Base-by-base conservation (phyloP, 2,888 invertebrate species). In the Xylophagus ater region DNA sequence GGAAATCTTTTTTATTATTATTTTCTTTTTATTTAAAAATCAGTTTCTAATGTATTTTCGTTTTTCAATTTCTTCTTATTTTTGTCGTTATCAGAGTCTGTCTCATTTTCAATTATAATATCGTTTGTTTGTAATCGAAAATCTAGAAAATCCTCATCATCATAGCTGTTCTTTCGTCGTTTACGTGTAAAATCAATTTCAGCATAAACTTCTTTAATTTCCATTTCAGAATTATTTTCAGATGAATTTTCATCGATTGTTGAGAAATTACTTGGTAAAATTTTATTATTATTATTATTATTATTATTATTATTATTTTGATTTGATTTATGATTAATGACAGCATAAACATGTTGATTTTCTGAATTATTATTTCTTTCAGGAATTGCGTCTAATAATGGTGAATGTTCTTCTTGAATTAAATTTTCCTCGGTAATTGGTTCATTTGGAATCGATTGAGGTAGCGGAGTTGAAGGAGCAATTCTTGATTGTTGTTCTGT, bases 341-440 rank as follows among this genome's bases (percentile, higher is more conserved):
- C n/a, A n/a, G n/a, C n/a, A n/a, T n/a, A n/a, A n/a, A n/a, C n/a
- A n/a, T n/a, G n/a, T n/a, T n/a, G n/a, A n/a, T n/a, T n/a, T n/a
- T n/a, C 23, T 20, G 12, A 1, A 21, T 6, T 21, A 9, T 20
- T 9, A 4, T 20, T 4, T 17, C 37, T n/a, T 37, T 23, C 32
- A 9, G 31, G 40, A 28, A 40, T 40, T 14, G 40, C 34, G 2
- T 21, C 28, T 14, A 40, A 34, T 18, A 39, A 10, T 15, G 38
- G 38, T 8, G 25, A 26, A 19, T 28, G 20, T 19, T 34, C 29
- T 7, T 12, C 20, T 2, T 40, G 19, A 2, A 34, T 30, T 10
- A 20, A 4, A n/a, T 26, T 23, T 5, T 26, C 28, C 7, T 34
- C 26, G 4, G 34, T 28, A 4, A 29, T 9, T 18, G 34, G 29